These are phyloP conservation scores for Limenitis camilla DNA, from an alignment of 2,888 invertebrate genomes.

Conservation along the genomic window DNA sequence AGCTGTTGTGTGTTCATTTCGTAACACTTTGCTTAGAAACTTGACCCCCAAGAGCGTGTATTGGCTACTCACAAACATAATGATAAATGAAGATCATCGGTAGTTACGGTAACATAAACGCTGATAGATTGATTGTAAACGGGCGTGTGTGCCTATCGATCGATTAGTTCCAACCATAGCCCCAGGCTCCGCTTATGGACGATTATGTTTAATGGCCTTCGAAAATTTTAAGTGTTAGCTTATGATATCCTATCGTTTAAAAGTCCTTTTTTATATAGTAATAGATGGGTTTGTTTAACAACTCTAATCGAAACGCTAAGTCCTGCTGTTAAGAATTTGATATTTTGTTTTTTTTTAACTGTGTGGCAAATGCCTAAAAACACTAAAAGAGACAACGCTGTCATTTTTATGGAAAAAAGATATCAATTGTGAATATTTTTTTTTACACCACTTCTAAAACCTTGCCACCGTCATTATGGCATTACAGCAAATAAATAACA, in stretches of 20 bases:
- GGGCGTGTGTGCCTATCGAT: constrained; percentile 60
- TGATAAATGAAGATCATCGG: constrained; percentile 71
- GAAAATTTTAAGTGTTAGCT: constrained; percentile 57
- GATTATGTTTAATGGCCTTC: constrained; percentile 69
- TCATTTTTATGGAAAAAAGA: neutral
- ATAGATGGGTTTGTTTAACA: constrained; percentile 40
- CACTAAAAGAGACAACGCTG: too few relatives aligned
- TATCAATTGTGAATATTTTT: constrained; percentile 30
- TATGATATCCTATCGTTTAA: constrained; percentile 32
- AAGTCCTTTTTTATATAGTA: constrained; percentile 48
- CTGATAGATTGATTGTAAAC: constrained; percentile 73
- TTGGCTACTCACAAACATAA: constrained; percentile 66
- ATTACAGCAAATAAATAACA: too few relatives aligned
- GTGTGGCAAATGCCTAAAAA: too few relatives aligned
- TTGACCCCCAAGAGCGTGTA: constrained; percentile 62
- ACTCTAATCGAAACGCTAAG: constrained; percentile 36
- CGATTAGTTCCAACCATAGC: constrained; percentile 66
- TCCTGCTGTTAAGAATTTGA: constrained; percentile 21
- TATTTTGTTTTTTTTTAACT: too few relatives aligned
- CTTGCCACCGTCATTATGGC: too few relatives aligned
- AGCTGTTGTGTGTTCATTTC: constrained; percentile 32
- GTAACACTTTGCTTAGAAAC: constrained; percentile 42
- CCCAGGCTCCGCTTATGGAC: constrained; percentile 52
- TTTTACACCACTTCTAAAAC: too few relatives aligned
- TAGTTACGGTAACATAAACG: constrained; percentile 69